Evolutionary conservation across 2,888 invertebrate species (phyloP), one percentile per base, ranked within the genome.

Genomic region (Chymomyza procnemis): DNA sequence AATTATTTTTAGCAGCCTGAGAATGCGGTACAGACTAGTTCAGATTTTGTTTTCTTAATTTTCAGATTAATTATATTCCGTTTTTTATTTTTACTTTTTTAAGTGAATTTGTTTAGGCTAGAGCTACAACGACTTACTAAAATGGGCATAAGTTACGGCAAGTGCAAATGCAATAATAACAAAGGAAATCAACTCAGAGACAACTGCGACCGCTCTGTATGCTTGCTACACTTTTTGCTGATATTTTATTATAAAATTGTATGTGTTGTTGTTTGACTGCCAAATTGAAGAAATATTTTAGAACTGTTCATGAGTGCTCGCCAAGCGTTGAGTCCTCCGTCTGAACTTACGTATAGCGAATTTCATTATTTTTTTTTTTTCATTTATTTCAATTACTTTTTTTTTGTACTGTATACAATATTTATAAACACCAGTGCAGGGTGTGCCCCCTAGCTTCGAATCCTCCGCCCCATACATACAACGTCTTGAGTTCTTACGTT

Each of bases 401-500:
- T 41, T 64, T 67, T 61, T n/a, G 21, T 18, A 52, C 61, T 65
- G 67, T 59, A 74, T 81, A 79, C 85, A 81, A 81, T 81, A 81
- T 81, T 81, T 73, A 75, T 79, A 73, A 78, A 72, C 67, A 69
- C 68, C 67, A 48, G 59, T 61, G 14, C 5, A 48, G 22, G 14
- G 14, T 19, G 22, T n/a, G 4, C 34, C 0, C 58, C 30, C 19
- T n/a, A 16, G 16, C 34, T 26, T 52, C 19, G 47, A 52, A 16
- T 52, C 21, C 16, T 3, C 52, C 8, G 12, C n/a, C n/a, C n/a
- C n/a, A n/a, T n/a, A 12, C 34, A 41, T 12, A 9, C 9, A 41
- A 14, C 34, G 12, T 9, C 34, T 41, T 41, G 34, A 41, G 34
- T 41, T 34, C 41, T 50, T 50, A 46, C 46, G 26, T 63, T 63